Evolutionary conservation across 2,888 invertebrate genomes (phyloP).

Genomic region (Hydriomena furcata): DNA sequence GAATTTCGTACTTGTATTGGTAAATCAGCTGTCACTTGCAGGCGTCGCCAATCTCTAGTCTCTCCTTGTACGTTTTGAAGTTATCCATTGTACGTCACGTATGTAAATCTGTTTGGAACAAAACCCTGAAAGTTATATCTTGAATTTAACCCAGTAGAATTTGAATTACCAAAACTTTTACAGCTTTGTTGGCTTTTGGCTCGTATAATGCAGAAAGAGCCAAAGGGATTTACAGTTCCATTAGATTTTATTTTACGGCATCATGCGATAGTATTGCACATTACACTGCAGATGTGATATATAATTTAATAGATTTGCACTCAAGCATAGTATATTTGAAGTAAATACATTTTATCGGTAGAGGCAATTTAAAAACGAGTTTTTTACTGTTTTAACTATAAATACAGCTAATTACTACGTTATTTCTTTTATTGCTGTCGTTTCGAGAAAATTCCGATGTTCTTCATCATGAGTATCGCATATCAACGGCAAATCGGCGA

Average conservation of each 20-base stretch:
- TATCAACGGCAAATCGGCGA: too few relatives aligned
- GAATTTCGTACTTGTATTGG: conserved; percentile 32
- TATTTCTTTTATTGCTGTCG: too few relatives aligned
- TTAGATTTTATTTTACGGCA: conserved; percentile 20
- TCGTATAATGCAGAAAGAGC: conserved; percentile 5
- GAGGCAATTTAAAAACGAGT: too few relatives aligned
- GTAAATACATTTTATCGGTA: not conserved
- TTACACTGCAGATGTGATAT: conserved; percentile 16
- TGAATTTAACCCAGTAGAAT: too few relatives aligned
- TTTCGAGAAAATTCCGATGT: too few relatives aligned
- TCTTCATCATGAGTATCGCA: too few relatives aligned
- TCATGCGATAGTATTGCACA: conserved; percentile 4
- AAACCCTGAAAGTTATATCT: too few relatives aligned
- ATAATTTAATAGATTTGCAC: conserved; percentile 3
- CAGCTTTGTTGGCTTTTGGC: conserved; percentile 3
- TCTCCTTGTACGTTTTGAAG: conserved; percentile 28
- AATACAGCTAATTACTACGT: too few relatives aligned
- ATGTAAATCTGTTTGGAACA: too few relatives aligned
- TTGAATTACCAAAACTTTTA: not conserved
- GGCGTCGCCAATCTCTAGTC: conserved; percentile 2
- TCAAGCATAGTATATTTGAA: not conserved
- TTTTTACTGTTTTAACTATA: too few relatives aligned
- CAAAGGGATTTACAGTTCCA: not conserved
- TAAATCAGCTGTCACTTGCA: conserved; percentile 24
- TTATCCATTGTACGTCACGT: conserved; percentile 3